These are phyloP conservation scores for Lepus timidus DNA, from an alignment of 2,113 vertebrate species.

Conservation along the genomic window DNA sequence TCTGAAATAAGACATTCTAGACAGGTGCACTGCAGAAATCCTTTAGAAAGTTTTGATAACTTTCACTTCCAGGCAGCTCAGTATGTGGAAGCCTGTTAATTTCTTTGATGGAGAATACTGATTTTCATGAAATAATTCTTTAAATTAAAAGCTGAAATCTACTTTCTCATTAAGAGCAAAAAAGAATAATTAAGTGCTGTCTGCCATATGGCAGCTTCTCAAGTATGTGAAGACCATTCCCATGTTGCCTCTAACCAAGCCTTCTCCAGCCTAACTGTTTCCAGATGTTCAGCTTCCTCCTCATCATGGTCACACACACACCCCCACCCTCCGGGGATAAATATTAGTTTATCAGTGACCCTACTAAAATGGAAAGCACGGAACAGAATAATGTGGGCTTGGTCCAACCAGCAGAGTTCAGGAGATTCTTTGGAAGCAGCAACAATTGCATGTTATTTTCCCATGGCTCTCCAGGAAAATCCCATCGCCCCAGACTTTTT, in stretches of 20 bases:
- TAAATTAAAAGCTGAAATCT: slow-evolving; percentile 53
- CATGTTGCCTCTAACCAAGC: background rate
- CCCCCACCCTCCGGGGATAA: background rate
- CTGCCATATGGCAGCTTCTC: slow-evolving; percentile 57
- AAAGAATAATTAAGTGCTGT: slow-evolving; percentile 51
- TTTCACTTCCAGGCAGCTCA: background rate
- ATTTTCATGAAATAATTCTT: slow-evolving; percentile 64
- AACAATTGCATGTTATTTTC: background rate
- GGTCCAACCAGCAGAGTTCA: background rate
- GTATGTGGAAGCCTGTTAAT: slow-evolving; percentile 22
- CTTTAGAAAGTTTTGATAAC: background rate
- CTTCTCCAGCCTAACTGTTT: slow-evolving; percentile 48
- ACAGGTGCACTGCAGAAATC: background rate
- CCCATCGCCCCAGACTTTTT: background rate
- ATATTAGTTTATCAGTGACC: slow-evolving; percentile 67
- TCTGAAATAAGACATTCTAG: background rate
- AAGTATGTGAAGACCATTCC: slow-evolving; percentile 47
- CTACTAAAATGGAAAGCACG: slow-evolving; percentile 55
- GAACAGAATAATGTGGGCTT: slow-evolving; percentile 21
- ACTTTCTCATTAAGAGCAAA: slow-evolving; percentile 3
- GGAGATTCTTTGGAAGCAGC: background rate
- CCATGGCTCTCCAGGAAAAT: background rate
- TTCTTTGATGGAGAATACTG: slow-evolving; percentile 42
- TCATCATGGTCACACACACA: slow-evolving; percentile 3
- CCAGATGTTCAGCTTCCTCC: slow-evolving; percentile 72